Conservation (phyloP, 2,888 invertebrate species). For the Danaus chrysippus region DNA sequence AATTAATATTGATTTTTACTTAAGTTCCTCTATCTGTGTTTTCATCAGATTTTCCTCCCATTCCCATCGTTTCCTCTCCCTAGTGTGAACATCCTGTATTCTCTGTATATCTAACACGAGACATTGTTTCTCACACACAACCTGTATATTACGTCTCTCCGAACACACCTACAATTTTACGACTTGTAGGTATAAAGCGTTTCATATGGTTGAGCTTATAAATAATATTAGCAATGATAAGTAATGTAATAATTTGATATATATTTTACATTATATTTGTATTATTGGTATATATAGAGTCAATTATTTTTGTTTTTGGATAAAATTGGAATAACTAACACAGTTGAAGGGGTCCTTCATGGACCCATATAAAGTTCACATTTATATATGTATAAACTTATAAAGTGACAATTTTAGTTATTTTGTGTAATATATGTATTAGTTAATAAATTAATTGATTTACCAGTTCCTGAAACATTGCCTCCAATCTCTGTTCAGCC, state of each 20-base stretch:
- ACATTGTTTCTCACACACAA: conserved; percentile 78
- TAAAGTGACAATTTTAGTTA: not conserved
- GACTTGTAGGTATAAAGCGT: not conserved
- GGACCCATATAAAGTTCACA: not conserved
- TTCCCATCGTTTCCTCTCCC: conserved; percentile 78
- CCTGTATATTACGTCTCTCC: conserved; percentile 78
- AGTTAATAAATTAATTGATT: conserved; percentile 24
- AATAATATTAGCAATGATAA: not conserved
- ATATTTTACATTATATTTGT: too few species aligned
- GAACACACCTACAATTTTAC: conserved; percentile 62
- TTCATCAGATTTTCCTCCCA: conserved; percentile 75
- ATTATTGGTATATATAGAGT: too few species aligned
- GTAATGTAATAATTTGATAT: not conserved
- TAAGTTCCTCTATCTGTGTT: conserved; percentile 63
- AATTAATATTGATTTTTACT: conserved; percentile 40
- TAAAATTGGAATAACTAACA: too few species aligned
- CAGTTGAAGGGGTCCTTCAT: conserved; percentile 4
- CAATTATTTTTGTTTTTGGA: too few species aligned
- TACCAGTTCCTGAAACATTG: conserved; percentile 80
- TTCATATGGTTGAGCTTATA: not conserved
- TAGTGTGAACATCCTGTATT: conserved; percentile 73
- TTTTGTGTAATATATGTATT: not conserved
- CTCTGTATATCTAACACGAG: conserved; percentile 79
- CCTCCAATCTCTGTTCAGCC: conserved; percentile 77
- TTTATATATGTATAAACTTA: not conserved